These are phyloP conservation scores for Leptura quadrifasciata DNA, from an alignment of 2,888 invertebrate genomes.

Conservation along the genomic window DNA sequence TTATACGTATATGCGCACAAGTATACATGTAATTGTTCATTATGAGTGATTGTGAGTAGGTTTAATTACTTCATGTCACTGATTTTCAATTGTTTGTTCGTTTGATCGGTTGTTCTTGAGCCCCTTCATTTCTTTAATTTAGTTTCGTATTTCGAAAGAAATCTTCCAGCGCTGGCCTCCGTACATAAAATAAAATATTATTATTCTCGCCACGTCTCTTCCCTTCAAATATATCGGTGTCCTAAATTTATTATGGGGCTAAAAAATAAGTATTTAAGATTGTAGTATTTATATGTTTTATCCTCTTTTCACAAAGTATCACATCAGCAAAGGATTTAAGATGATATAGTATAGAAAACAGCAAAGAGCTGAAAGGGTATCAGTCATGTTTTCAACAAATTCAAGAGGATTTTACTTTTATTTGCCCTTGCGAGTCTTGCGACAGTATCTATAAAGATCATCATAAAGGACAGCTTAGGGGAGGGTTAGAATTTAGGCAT, in stretches of 20 bases:
- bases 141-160: no score
- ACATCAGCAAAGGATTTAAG: slow-evolving; percentile 31
- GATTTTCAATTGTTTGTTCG: no score
- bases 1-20: no score
- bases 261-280: slow-evolving; percentile 29
- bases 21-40: no score
- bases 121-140: no score
- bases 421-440: slow-evolving; percentile 23
- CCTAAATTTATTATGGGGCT: slow-evolving; percentile 12
- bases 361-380: slow-evolving; percentile 38
- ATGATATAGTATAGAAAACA: slow-evolving; percentile 37
- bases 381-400: slow-evolving; percentile 43
- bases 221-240: neutral
- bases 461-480: slow-evolving; percentile 5
- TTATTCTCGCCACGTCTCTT: neutral
- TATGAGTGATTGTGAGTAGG: no score
- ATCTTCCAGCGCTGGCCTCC: no score
- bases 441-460: slow-evolving; percentile 37
- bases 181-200: neutral
- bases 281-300: slow-evolving; percentile 31
- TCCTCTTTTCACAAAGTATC: slow-evolving; percentile 39
- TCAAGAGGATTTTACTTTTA: slow-evolving; percentile 35
- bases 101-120: no score
- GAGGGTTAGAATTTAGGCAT: slow-evolving; percentile 5
- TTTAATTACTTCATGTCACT: no score